Base-by-base conservation (phyloP, 2,888 invertebrate species). In the Timema cristinae region DNA sequence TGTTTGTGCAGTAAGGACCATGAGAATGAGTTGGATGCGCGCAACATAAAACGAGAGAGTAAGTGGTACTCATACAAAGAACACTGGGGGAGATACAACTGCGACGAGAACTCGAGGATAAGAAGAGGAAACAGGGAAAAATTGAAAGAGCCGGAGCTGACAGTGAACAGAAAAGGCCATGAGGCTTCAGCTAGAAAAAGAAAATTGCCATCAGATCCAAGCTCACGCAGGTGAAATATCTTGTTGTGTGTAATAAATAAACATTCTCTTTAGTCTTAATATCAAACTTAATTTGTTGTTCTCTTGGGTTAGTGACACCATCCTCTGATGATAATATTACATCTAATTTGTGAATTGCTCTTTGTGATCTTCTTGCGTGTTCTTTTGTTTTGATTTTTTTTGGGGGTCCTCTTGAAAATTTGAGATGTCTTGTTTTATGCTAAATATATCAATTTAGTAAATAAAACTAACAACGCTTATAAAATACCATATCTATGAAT, bases 11-110 rank as follows among this genome's bases (percentile, higher is more conserved):
- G 84, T n/a, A 83, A 82, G 73, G 84, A 85, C 68, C 76, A 73
- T 72, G 84, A 84, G 71, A 83, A 83, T 72, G 82, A 83, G 69
- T 77, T 82, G 15, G 83, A 82, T 74, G 82, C 83, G 68, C 89
- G 89, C 86, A 97, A 98, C 78, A 87, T 98, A 81, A 96, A 95
- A 82, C 87, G 97, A 15, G 98, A 98, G 81, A 98, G 95, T 82
- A 98, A 97, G 83, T 94, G 91, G 2, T 98, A 98, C 82, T 95
- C 96, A 75, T 97, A 95, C 82, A 95, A 96, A 80, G 98, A 98
- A 75, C 98, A 99, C 86, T 96, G 79, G 98, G 97, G 79, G 98
- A 98, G 81, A 82, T 96, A 76, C 95, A 97, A 80, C 84, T 98
- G 70, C 86, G 94, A n/a, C 89, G 95, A 74, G 97, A 98, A 83